phyloP scores from a whole-genome alignment of 1,140 invertebrate genomes.

The Thalassaphorura encarpata region DNA sequence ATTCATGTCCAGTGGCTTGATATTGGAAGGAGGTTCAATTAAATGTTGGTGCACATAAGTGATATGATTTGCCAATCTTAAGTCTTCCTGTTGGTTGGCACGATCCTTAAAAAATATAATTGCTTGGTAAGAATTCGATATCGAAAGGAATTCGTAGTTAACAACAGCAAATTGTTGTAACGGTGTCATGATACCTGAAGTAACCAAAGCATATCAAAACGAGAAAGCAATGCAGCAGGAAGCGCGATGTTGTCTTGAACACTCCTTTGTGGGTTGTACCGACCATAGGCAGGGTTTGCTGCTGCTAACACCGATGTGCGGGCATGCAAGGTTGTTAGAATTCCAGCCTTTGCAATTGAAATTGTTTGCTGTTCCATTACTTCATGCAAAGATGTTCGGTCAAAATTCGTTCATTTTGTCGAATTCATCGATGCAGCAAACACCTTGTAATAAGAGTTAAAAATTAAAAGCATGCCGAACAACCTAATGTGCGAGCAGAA shows the following conservation, averaged over 20 bases:
- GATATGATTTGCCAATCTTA: constrained; percentile 87
- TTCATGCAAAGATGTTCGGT: constrained; percentile 97
- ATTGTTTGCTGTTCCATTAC: constrained; percentile 99
- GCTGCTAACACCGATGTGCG: constrained; percentile 95
- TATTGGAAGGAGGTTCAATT: constrained; percentile 65
- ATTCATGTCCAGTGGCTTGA: constrained; percentile 79
- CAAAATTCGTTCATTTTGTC: constrained; percentile 97
- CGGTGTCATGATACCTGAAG: constrained; percentile 63
- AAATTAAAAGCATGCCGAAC: background rate
- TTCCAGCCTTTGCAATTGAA: constrained; percentile 98
- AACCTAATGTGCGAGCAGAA: background rate
- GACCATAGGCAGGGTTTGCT: constrained; percentile 96
- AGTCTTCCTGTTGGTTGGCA: constrained; percentile 30
- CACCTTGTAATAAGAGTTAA: constrained; percentile 53
- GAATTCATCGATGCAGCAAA: constrained; percentile 99
- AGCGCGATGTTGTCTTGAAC: constrained; percentile 97
- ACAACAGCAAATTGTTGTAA: background rate
- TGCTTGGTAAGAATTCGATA: background rate
- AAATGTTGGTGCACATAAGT: constrained; percentile 94
- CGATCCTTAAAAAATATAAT: constrained; percentile 17
- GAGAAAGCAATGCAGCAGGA: constrained; percentile 92
- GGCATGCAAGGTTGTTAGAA: constrained; percentile 95
- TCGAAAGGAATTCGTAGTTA: background rate
- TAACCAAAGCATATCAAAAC: constrained; percentile 96
- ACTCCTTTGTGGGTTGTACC: constrained; percentile 90